Evolutionary conservation across 1,140 invertebrate species (phyloP).

Genomic region (Drosophila repleta): DNA sequence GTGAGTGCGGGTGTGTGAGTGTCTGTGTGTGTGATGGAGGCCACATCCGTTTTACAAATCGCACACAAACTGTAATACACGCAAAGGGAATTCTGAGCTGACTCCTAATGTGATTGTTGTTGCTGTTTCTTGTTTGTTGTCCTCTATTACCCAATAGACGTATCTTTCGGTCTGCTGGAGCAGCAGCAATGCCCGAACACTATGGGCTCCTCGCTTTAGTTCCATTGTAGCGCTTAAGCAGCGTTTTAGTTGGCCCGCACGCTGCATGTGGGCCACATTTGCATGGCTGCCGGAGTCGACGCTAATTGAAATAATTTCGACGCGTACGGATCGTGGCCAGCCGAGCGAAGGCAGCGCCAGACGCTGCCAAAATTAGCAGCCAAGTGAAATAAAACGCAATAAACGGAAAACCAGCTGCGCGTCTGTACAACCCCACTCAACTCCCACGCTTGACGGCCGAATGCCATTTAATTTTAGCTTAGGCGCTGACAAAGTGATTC

Average conservation of each 20-base stretch:
- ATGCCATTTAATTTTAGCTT: slow-evolving; percentile 65
- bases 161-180: slow-evolving; percentile 66
- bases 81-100: slow-evolving; percentile 39
- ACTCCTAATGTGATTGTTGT: slow-evolving; percentile 1
- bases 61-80: slow-evolving; percentile 39
- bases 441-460: no score
- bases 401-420: slow-evolving; percentile 12
- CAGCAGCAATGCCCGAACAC: slow-evolving; percentile 25
- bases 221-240: slow-evolving; percentile 24
- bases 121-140: neutral
- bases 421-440: slow-evolving; percentile 18
- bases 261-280: slow-evolving; percentile 18
- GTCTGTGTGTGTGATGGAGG: slow-evolving; percentile 3
- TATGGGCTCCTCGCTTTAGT: slow-evolving; percentile 25
- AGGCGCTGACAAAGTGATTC: slow-evolving; percentile 50
- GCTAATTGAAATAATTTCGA: slow-evolving; percentile 52
- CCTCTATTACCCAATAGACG: slow-evolving; percentile 49
- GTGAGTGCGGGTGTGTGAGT: neutral
- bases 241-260: slow-evolving; percentile 6
- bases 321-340: slow-evolving; percentile 15
- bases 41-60: slow-evolving; percentile 73
- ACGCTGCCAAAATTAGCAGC: slow-evolving; percentile 42
- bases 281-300: slow-evolving; percentile 19
- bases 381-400: slow-evolving; percentile 47
- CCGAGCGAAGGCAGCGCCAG: neutral